These are phyloP conservation scores for Trinectes maculatus DNA, from an alignment of 2,113 vertebrate species.

Conservation along the genomic window DNA sequence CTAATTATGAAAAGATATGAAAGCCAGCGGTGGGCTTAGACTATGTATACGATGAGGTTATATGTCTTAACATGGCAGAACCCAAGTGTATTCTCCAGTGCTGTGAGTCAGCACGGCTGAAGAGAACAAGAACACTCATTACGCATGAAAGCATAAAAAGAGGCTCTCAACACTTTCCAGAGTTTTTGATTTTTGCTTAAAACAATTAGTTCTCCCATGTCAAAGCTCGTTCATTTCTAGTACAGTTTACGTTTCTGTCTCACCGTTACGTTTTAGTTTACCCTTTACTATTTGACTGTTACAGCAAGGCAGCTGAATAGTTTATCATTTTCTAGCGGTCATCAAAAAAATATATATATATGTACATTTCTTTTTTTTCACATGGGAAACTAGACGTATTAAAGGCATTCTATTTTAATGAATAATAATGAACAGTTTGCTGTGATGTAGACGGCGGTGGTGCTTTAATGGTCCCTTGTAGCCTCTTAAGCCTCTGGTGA, in stretches of 20 bases:
- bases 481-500: slow-evolving; percentile 84
- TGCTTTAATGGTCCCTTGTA: slow-evolving; percentile 85
- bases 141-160: slow-evolving; percentile 18
- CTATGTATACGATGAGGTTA: slow-evolving; percentile 23
- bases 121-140: slow-evolving; percentile 15
- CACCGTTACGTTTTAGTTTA: neutral
- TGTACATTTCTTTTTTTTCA: slow-evolving; percentile 26
- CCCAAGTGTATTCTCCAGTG: slow-evolving; percentile 7
- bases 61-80: slow-evolving; percentile 28
- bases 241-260: slow-evolving; percentile 14
- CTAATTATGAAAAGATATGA: slow-evolving; percentile 61
- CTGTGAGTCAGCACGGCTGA: slow-evolving; percentile 31
- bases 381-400: slow-evolving; percentile 68
- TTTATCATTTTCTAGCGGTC: slow-evolving; percentile 30
- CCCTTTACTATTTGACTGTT: slow-evolving; percentile 5
- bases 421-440: slow-evolving; percentile 83
- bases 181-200: slow-evolving; percentile 21
- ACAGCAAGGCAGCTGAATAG: slow-evolving; percentile 18
- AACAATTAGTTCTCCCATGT: neutral
- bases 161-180: neutral
- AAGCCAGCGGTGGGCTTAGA: slow-evolving; percentile 26
- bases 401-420: slow-evolving; percentile 77
- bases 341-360: slow-evolving; percentile 25
- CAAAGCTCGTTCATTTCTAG: neutral
- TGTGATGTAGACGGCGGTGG: slow-evolving; percentile 76